Evolutionary conservation across 2,113 vertebrate genomes (phyloP), one percentile per base, ranked within the genome.

Genomic region (Oncorhynchus gorbuscha): DNA sequence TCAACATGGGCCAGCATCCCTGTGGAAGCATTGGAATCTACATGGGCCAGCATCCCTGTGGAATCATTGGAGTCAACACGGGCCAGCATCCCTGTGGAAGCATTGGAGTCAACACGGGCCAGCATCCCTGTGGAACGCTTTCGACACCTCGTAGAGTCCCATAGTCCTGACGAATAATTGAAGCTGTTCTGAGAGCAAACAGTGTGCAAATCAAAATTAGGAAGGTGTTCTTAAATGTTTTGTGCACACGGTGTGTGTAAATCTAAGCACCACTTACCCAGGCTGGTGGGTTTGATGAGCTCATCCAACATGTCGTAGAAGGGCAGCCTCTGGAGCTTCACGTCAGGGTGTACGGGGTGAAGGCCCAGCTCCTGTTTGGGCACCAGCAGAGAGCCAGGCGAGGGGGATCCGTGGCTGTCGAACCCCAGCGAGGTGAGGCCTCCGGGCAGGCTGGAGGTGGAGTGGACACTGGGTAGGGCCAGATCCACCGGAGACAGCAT

Each of bases 231-330:
- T 9, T 45, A 11, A 45, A 45, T 45, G 8, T 45, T 45, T 45
- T 45, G 9, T 11, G 11, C 9, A 45, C 39, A 9, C 2, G 2
- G 35, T 35, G 35, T 35, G 3, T 39, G 8, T 35, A 35, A 39
- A 8, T 39, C 39, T 2, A 39, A 39, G 39, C 39, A 45, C 2
- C 28, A 85, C 95, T 96, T 91, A 97, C 97, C 96, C 92, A 99
- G 90, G 90, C 97, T 99, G 89, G 98, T 99, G 4, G 98, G 98
- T 83, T 99, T 99, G 89, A 99, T 99, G 79, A 99, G 95, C 92
- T 99, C 97, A 73, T 99, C 98, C 91, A 99, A 82, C 90, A 99
- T 88, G 82, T 99, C 98, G 2, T 99, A 99, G 89, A 99, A 99
- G 18, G 98, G 97, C 81, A 99, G 94, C 91, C 97, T 98, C 93